Evolutionary conservation across 2,797 vertebrate species (phyloP).

Genomic region (Denticeps clupeoides): DNA sequence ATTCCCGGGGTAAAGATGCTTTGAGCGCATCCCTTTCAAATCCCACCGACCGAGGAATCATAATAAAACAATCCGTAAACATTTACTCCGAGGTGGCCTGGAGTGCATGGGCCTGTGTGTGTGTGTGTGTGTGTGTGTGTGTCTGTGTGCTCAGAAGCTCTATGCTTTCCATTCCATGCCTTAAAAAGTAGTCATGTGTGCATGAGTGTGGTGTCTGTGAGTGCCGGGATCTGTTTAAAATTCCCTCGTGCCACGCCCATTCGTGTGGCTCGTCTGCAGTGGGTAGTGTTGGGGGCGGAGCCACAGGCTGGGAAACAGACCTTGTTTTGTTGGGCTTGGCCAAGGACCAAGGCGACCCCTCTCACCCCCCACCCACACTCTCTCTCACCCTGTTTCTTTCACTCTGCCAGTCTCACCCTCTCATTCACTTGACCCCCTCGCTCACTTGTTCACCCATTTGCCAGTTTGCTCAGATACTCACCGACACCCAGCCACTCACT

Average conservation of each 20-base stretch:
- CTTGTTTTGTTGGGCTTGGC: slow-evolving; percentile 40
- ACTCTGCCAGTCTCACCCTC: neutral
- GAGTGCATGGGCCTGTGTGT: slow-evolving; percentile 7
- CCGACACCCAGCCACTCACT: neutral
- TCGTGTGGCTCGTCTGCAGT: neutral
- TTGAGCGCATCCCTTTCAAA: too few relatives aligned
- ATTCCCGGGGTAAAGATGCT: too few relatives aligned
- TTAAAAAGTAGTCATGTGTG: neutral
- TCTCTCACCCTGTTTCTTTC: neutral
- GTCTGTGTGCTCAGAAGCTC: slow-evolving; percentile 3
- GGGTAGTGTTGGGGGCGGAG: slow-evolving; percentile 3
- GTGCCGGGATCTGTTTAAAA: slow-evolving; percentile 9
- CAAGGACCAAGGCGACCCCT: slow-evolving; percentile 32
- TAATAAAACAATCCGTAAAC: too few relatives aligned
- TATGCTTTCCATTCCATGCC: too few relatives aligned
- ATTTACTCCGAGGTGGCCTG: too few relatives aligned
- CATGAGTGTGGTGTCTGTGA: neutral
- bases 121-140: slow-evolving; percentile 4
- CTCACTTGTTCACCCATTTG: neutral
- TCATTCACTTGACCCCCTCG: neutral
- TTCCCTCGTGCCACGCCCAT: slow-evolving; percentile 13
- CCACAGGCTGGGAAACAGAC: slow-evolving; percentile 40
- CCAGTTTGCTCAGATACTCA: neutral
- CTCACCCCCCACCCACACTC: slow-evolving; percentile 23
- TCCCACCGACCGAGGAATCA: too few relatives aligned